Base-by-base conservation (phyloP, 2,797 vertebrate species). In the Crax fasciolata region DNA sequence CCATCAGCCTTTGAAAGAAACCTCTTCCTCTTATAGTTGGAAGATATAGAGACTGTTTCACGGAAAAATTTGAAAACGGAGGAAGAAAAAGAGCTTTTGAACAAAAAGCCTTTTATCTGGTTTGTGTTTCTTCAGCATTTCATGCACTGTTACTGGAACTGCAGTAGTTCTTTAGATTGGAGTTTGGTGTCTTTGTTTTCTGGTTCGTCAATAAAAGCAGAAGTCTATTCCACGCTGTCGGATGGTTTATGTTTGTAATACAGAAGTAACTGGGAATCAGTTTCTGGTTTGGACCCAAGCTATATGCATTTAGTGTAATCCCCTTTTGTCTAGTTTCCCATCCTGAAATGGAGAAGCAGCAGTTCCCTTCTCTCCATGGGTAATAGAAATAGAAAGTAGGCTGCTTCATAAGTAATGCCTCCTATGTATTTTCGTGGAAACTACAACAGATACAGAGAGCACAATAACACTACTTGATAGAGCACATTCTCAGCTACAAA, bases 61-160 rank as follows among this genome's bases (percentile, higher is more conserved):
- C 46, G 21, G 39, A 59, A 92, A 91, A 30, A 6, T 0, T 3
- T 43, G 21, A 5, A 51, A 49, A 27, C 27, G n/a, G 54, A 76
- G 8, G 14, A 18, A 46, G 24, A 23, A 57, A 68, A 61, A 72
- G 13, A 84, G 63, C 28, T 87, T 80, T 30, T 78, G 39, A 91
- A 85, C 65, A 92, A 91, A 81, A 83, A 65, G 7, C 3, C 18
- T 66, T 87, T 78, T 15, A 38, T 89, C 80, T 71, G 5, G 32
- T 74, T 75, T 75, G 23, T 72, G 38, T 84, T 93, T 89, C 43
- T 87, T 62, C 49, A 58, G 38, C 43, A 32, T 85, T 91, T 91
- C 39, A 67, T 15, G 15, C 68, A 30, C 20, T 54, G 3, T 43
- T 91, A 30, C 11, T 87, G 39, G 20, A 84, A 54, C n/a, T 67